phyloP scores from a whole-genome alignment of 64 coral and sea anemone genomes.

The Actinia tenebrosa region DNA sequence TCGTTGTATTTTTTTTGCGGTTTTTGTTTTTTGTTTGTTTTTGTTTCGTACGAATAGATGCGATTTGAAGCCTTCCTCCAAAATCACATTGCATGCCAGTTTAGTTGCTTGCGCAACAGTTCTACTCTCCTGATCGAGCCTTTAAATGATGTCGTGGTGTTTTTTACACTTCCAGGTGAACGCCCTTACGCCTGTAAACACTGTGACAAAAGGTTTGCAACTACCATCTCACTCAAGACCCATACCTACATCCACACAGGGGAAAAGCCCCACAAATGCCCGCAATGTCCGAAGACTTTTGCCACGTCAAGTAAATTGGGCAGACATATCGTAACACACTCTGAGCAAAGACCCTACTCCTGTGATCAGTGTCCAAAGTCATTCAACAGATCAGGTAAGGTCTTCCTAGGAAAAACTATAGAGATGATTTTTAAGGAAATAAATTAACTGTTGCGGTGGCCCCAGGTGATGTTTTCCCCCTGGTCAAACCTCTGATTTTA shows the following conservation, averaged over 20 bases:
- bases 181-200: conserved; percentile 75
- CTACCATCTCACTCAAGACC: conserved; percentile 76
- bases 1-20: too few species aligned
- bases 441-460: too few species aligned
- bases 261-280: conserved; percentile 77
- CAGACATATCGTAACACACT: conserved; percentile 75
- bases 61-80: too few species aligned
- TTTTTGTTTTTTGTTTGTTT: too few species aligned
- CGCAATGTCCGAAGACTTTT: conserved; percentile 78
- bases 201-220: conserved; percentile 77
- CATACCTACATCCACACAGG: conserved; percentile 82
- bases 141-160: neutral
- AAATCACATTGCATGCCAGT: too few species aligned
- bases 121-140: neutral
- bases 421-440: too few species aligned
- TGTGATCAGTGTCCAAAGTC: conserved; percentile 72
- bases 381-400: conserved; percentile 77
- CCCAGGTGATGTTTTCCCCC: too few species aligned
- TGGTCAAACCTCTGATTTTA: too few species aligned
- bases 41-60: too few species aligned
- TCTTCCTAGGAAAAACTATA: neutral
- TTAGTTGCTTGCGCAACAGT: too few species aligned
- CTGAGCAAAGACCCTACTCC: conserved; percentile 61
- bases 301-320: conserved; percentile 83
- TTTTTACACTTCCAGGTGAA: conserved; percentile 40